Percentiles rank a stretch among this genome's conserved stretches.
phyloP scores from a whole-genome alignment of 2,797 vertebrate species.

The Tokudaia muenninki region DNA sequence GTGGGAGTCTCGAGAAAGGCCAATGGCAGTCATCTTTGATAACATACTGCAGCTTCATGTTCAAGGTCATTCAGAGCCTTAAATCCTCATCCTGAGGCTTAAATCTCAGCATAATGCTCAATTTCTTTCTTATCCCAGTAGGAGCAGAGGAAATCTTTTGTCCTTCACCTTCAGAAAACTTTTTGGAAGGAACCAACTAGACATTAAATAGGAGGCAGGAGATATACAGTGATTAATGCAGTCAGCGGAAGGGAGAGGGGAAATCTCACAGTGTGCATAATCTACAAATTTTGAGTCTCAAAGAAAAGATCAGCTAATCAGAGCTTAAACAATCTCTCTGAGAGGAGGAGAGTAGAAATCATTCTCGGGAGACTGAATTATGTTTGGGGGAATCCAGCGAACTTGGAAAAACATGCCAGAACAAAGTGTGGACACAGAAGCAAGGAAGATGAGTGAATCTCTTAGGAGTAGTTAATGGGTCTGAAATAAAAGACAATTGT shows the following conservation, averaged over 20 bases:
- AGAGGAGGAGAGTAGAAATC: background rate
- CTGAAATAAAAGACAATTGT: background rate
- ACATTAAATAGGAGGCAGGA: background rate
- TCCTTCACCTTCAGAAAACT: background rate
- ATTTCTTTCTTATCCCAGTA: background rate
- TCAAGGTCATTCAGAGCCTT: slow-evolving; percentile 36
- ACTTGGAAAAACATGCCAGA: background rate
- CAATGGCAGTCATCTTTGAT: background rate
- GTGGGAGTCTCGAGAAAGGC: background rate
- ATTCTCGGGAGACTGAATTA: background rate
- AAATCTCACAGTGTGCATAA: background rate
- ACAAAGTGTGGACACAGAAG: background rate
- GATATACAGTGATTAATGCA: background rate
- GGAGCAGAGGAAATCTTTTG: background rate
- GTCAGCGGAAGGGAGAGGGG: background rate
- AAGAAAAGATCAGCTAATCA: background rate
- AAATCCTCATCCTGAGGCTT: background rate
- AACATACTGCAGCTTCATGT: background rate
- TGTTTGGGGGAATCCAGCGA: background rate
- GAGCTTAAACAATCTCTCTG: background rate
- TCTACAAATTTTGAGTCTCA: background rate
- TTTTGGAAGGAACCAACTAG: background rate
- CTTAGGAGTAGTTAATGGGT: background rate
- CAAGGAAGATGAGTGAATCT: background rate
- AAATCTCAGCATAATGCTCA: background rate